Evolutionary conservation across 2,113 vertebrate genomes (phyloP).

Genomic region (Calcarius ornatus): DNA sequence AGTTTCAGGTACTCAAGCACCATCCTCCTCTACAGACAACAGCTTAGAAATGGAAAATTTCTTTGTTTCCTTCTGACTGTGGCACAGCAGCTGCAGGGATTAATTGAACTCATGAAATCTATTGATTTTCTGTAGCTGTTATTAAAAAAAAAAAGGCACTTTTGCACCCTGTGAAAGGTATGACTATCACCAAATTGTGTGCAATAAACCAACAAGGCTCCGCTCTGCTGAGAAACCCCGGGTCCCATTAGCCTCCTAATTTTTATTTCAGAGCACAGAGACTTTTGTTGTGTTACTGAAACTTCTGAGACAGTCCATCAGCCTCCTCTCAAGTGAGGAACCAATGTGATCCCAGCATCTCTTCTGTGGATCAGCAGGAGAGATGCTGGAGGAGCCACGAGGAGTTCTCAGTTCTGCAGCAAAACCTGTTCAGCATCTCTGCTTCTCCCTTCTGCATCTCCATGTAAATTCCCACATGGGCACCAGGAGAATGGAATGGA

Average conservation of each 20-base stretch:
- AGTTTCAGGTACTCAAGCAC: not conserved
- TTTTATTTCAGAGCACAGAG: slow-evolving; percentile 61
- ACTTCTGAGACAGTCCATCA: not conserved
- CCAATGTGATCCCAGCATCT: not conserved
- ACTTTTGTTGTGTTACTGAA: slow-evolving; percentile 47
- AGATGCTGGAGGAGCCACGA: not conserved
- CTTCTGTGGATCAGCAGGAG: not conserved
- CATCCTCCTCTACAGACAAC: not conserved
- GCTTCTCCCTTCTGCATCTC: not conserved
- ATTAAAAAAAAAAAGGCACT: slow-evolving; percentile 30
- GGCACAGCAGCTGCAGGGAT: slow-evolving; percentile 29
- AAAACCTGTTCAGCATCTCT: not conserved
- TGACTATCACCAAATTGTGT: slow-evolving; percentile 49
- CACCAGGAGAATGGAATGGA: not conserved
- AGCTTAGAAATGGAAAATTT: not conserved
- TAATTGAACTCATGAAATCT: slow-evolving; percentile 56
- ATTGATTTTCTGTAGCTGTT: slow-evolving; percentile 60
- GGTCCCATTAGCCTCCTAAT: slow-evolving; percentile 47
- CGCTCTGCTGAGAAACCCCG: slow-evolving; percentile 52
- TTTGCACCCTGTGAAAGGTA: slow-evolving; percentile 23
- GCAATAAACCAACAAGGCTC: slow-evolving; percentile 53
- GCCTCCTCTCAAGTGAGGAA: not conserved
- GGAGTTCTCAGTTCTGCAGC: not conserved
- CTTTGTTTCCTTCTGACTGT: slow-evolving; percentile 24
- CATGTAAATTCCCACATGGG: not conserved